Evolutionary conservation across 1,140 invertebrate genomes (phyloP).

Genomic region (Sesamia nonagrioides): DNA sequence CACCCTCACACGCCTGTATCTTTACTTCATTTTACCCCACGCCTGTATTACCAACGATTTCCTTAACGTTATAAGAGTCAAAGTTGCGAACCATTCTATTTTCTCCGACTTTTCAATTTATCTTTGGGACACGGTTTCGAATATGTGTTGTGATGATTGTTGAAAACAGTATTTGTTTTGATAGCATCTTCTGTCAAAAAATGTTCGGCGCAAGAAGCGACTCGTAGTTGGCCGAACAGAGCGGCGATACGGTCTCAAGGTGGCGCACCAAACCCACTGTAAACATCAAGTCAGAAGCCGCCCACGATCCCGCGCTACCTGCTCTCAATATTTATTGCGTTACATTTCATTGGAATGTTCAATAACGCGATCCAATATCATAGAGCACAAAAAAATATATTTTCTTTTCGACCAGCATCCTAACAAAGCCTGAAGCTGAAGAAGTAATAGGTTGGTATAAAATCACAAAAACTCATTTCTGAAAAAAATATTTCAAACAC

Average conservation of each 20-base stretch:
- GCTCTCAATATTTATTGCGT: conserved; percentile 60
- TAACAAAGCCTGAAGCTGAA: too few relatives aligned
- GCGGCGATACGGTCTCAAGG: conserved; percentile 15
- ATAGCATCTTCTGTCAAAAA: background rate
- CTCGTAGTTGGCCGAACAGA: conserved; percentile 16
- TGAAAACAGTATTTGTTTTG: conserved; percentile 6
- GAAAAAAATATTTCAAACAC: background rate
- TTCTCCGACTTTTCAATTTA: conserved; percentile 22
- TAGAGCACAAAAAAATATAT: conserved; percentile 54
- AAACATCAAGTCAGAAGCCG: conserved; percentile 50
- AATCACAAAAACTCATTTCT: background rate
- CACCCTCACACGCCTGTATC: conserved; percentile 72
- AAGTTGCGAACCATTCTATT: conserved; percentile 34
- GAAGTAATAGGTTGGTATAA: background rate
- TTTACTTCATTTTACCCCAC: conserved; percentile 79
- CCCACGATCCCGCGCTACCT: conserved; percentile 44
- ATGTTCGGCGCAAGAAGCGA: background rate
- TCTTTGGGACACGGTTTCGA: background rate
- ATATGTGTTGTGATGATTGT: conserved; percentile 9
- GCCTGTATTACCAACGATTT: conserved; percentile 70
- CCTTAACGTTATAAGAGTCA: conserved; percentile 56
- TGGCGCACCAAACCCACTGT: conserved; percentile 29
- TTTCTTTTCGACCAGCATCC: conserved; percentile 36
- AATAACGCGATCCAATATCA: conserved; percentile 59
- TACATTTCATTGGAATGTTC: conserved; percentile 57